These are phyloP conservation scores for Drosophila merina DNA, from an alignment of 2,888 invertebrate genomes.

Conservation along the genomic window DNA sequence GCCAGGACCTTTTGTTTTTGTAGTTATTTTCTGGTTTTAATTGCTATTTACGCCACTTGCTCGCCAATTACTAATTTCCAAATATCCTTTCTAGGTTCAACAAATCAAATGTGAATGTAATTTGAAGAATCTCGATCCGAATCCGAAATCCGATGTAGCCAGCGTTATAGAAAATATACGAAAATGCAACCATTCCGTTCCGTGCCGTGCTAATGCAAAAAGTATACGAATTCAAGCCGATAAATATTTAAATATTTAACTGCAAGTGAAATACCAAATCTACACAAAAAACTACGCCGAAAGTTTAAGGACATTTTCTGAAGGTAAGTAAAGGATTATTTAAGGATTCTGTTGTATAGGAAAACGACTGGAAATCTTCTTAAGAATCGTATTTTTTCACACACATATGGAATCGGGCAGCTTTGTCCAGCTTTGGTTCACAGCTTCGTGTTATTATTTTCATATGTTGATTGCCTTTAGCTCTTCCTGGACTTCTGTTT, in stretches of 20 bases:
- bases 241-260: slow-evolving; percentile 37
- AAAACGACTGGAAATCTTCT: not conserved
- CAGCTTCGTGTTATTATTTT: slow-evolving; percentile 24
- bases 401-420: not conserved
- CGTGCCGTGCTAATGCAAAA: slow-evolving; percentile 69
- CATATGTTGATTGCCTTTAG: slow-evolving; percentile 34
- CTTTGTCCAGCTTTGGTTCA: slow-evolving; percentile 10
- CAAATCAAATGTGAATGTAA: slow-evolving; percentile 23
- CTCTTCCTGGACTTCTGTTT: slow-evolving; percentile 57
- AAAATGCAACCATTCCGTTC: slow-evolving; percentile 71
- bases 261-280: slow-evolving; percentile 49
- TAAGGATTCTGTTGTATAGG: not conserved
- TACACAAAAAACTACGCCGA: not conserved
- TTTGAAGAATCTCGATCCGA: slow-evolving; percentile 30
- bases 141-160: slow-evolving; percentile 21
- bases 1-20: slow-evolving; percentile 38
- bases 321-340: not conserved
- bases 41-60: slow-evolving; percentile 52
- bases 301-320: not conserved
- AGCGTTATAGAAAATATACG: slow-evolving; percentile 17
- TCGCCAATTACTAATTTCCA: slow-evolving; percentile 56
- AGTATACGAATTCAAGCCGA: slow-evolving; percentile 67
- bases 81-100: slow-evolving; percentile 55
- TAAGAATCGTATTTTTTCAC: not conserved
- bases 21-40: slow-evolving; percentile 28